These are phyloP conservation scores for Octonoba sinensis DNA, from an alignment of 2,888 invertebrate species.

Conservation along the genomic window DNA sequence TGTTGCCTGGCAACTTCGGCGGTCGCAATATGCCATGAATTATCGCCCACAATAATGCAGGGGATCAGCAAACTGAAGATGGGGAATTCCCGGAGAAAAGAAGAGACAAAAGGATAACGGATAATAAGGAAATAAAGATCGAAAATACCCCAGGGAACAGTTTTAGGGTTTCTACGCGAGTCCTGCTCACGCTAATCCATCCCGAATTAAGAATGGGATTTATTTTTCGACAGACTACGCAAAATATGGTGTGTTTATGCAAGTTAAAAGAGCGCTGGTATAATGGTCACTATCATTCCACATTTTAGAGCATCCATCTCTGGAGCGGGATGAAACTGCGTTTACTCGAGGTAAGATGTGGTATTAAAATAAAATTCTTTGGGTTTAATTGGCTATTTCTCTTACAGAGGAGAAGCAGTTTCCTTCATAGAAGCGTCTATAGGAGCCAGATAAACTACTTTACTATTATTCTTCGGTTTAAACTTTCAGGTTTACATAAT, in stretches of 20 bases:
- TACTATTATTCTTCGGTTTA: too few species aligned
- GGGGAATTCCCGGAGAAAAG: constrained; percentile 52
- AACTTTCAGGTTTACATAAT: too few species aligned
- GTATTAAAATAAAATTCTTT: too few species aligned
- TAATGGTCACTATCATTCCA: constrained; percentile 1
- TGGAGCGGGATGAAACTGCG: background rate
- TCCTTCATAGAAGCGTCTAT: too few species aligned
- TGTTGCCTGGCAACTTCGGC: constrained; percentile 59
- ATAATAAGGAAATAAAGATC: constrained; percentile 61
- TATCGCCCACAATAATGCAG: constrained; percentile 61
- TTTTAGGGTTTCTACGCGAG: constrained; percentile 28
- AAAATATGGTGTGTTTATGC: constrained; percentile 6
- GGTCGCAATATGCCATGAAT: constrained; percentile 59
- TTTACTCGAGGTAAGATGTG: too few species aligned
- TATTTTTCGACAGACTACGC: constrained; percentile 26
- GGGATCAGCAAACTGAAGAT: constrained; percentile 63
- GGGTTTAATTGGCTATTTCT: too few species aligned
- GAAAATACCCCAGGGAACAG: constrained; percentile 36
- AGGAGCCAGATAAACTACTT: too few species aligned
- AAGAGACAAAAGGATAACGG: constrained; percentile 52
- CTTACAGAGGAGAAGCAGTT: too few species aligned
- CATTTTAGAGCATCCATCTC: background rate
- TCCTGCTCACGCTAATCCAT: constrained; percentile 43
- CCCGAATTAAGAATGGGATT: constrained; percentile 53
- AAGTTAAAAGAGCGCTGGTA: background rate